phyloP scores from a whole-genome alignment of 2,113 vertebrate genomes.

The Xyrauchen texanus region DNA sequence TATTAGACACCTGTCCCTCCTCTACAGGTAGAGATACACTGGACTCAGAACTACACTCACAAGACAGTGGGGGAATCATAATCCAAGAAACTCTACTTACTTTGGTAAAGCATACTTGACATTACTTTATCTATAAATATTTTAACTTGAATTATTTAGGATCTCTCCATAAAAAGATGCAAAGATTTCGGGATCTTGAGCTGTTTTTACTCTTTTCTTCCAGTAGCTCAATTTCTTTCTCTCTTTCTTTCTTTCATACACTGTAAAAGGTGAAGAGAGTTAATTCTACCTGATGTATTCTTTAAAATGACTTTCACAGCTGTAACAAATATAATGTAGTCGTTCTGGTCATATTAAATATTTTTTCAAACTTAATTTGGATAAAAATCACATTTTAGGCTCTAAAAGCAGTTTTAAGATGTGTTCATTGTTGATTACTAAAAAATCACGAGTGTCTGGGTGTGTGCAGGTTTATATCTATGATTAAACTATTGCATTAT shows the following conservation, averaged over 20 bases:
- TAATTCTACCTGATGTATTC: no score
- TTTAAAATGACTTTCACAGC: no score
- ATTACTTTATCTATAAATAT: neutral
- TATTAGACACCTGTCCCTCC: constrained; percentile 8
- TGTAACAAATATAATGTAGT: no score
- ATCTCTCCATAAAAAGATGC: no score
- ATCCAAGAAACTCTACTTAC: neutral
- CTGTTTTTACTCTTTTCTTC: neutral
- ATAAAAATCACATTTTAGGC: no score
- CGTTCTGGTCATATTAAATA: no score
- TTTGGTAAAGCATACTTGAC: neutral
- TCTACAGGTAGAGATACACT: constrained; percentile 7
- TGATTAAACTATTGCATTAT: neutral
- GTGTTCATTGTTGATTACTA: neutral
- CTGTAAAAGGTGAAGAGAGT: no score
- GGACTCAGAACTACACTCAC: constrained; percentile 9
- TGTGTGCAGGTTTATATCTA: neutral
- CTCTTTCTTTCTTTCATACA: no score
- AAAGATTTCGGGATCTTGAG: neutral
- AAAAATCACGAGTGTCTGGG: neutral
- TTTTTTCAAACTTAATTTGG: no score
- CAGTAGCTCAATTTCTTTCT: neutral
- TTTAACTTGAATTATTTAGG: no score
- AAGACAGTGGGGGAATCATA: neutral
- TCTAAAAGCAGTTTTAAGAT: neutral